Conservation (phyloP, 37 sponge, comb jelly and placozoan species). For the Cliona cf. orientalis region DNA sequence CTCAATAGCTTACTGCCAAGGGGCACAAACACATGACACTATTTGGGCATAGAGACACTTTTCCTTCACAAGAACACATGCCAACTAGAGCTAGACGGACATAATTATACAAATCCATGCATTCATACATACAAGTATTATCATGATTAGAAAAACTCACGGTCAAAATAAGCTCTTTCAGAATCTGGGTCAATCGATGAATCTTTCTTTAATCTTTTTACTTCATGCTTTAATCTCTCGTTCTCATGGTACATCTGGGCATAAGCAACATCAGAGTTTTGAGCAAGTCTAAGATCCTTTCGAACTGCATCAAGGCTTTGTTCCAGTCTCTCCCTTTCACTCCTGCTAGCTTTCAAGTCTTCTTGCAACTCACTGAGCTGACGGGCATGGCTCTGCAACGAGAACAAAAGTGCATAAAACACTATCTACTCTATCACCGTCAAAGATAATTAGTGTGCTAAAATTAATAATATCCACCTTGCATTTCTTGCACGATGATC, state of each 20-base stretch:
- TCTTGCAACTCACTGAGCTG: constrained; percentile 14
- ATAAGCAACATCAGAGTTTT: constrained; percentile 14
- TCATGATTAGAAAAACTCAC: constrained; percentile 29
- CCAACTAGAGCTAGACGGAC: no score
- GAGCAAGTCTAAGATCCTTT: constrained; percentile 4
- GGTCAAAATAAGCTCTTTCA: constrained; percentile 14
- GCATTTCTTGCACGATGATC: constrained; percentile 8
- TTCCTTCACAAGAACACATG: no score
- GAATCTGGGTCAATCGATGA: background rate
- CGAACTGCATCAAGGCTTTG: constrained; percentile 15
- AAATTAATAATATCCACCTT: background rate
- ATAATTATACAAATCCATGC: no score
- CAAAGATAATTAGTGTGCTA: no score
- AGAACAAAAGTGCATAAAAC: background rate
- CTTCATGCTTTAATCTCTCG: constrained; percentile 20
- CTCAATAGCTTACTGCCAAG: no score
- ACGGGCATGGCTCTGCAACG: background rate
- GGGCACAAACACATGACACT: no score
- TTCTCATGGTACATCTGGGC: constrained; percentile 31
- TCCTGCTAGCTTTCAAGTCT: constrained; percentile 16
- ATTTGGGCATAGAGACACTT: no score
- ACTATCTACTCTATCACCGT: no score
- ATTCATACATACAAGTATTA: background rate
- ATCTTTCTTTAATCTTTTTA: constrained; percentile 14
- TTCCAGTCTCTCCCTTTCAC: constrained; percentile 30